Evolutionary conservation across 1,140 invertebrate genomes (phyloP).

Genomic region (Drosophila nikananu): DNA sequence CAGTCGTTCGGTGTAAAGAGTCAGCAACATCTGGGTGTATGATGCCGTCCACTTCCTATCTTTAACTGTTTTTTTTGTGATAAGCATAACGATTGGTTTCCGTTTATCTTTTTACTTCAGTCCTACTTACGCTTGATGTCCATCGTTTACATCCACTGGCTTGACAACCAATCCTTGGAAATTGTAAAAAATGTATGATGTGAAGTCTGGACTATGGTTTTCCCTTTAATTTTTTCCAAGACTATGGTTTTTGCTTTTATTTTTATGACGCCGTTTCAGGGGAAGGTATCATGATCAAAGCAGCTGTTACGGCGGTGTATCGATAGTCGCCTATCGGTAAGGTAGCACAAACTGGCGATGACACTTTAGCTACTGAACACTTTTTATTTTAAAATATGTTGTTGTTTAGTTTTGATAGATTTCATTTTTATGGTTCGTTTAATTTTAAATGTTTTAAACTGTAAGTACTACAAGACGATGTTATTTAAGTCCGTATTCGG

Average conservation of each 20-base stretch:
- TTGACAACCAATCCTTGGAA: not conserved
- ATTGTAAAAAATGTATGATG: not conserved
- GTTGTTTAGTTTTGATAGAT: not conserved
- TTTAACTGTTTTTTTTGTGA: not conserved
- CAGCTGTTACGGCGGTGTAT: constrained; percentile 12
- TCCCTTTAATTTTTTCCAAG: not conserved
- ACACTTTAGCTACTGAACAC: not conserved
- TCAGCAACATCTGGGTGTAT: constrained; percentile 11
- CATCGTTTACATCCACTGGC: constrained; percentile 8
- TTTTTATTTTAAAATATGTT: not conserved
- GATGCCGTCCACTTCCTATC: constrained; percentile 17
- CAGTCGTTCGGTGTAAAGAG: constrained; percentile 3
- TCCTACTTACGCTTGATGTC: constrained; percentile 13
- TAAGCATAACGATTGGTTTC: not conserved
- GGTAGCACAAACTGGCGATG: constrained; percentile 14
- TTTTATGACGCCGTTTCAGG: not conserved
- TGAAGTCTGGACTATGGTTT: not conserved
- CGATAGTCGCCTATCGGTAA: constrained; percentile 19
- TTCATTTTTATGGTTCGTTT: too few species aligned
- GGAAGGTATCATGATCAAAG: constrained; percentile 33
- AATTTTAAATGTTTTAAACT: too few species aligned
- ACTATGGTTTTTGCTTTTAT: not conserved
- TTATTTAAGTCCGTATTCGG: too few species aligned
- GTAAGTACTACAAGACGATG: too few species aligned
- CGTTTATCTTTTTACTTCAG: not conserved